A percentile compares a stretch with the other conserved stretches of the same genome.
Conservation (phyloP, 2,888 invertebrate genomes). For the Drosophila ochracea region DNA sequence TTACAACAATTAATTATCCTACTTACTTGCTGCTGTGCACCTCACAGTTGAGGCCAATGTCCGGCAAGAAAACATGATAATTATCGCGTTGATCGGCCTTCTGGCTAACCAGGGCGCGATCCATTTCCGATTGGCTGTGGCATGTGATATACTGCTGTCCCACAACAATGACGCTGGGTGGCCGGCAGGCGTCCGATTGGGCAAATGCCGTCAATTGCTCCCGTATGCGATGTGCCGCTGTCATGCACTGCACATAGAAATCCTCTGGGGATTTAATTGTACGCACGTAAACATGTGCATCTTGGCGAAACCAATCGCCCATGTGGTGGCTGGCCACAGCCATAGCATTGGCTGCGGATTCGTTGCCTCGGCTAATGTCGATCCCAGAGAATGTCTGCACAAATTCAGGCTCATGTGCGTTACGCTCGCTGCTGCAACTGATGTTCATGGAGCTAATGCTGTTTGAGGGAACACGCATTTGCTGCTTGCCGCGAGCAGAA, state of each 20-base stretch:
- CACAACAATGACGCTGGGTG: conserved; percentile 65
- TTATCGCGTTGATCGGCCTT: conserved; percentile 74
- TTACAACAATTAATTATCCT: neutral
- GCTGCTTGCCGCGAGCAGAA: neutral
- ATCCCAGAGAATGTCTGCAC: conserved; percentile 22
- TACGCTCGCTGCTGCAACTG: neutral
- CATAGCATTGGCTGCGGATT: neutral
- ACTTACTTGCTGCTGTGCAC: conserved; percentile 72
- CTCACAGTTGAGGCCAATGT: conserved; percentile 87
- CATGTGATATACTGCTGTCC: conserved; percentile 88
- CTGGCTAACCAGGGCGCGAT: conserved; percentile 83
- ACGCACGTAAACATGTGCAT: conserved; percentile 83
- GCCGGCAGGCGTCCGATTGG: conserved; percentile 29
- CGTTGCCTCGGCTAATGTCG: conserved; percentile 23
- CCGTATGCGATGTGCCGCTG: conserved; percentile 33
- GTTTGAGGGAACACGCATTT: neutral
- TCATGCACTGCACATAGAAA: conserved; percentile 86
- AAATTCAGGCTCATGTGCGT: conserved; percentile 5
- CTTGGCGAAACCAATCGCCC: conserved; percentile 49
- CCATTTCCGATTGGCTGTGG: conserved; percentile 85
- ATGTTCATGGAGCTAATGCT: neutral
- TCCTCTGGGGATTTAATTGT: conserved; percentile 88
- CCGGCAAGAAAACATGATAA: conserved; percentile 88
- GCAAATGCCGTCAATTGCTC: conserved; percentile 59
- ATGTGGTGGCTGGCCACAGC: neutral